phyloP scores from a whole-genome alignment of 2,888 invertebrate species.

The Brenthis daphne region DNA sequence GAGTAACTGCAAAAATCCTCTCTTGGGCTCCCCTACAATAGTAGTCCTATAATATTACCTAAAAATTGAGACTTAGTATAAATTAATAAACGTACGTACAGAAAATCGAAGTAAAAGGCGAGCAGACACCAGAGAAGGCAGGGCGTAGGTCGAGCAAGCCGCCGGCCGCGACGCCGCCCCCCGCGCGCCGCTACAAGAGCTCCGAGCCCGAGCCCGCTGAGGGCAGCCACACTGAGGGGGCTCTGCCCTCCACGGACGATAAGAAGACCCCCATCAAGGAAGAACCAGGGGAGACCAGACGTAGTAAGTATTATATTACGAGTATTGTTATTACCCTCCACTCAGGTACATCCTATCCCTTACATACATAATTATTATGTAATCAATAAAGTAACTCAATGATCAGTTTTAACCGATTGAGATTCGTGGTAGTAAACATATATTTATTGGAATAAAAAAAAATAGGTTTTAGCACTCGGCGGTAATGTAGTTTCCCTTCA shows the following conservation, averaged over 20 bases:
- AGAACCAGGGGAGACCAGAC: constrained; percentile 61
- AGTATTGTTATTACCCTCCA: no score
- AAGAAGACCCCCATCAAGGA: constrained; percentile 59
- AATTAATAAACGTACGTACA: constrained; percentile 41
- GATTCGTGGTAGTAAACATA: no score
- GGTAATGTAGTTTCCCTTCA: no score
- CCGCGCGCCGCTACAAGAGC: constrained; percentile 61
- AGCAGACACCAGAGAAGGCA: constrained; percentile 71
- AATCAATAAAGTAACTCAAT: no score
- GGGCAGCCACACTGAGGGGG: constrained; percentile 67
- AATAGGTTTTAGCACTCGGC: no score
- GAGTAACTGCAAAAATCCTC: no score
- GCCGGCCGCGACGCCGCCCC: constrained; percentile 61
- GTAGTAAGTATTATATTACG: constrained; percentile 51
- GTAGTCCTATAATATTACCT: not conserved
- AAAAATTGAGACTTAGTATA: not conserved
- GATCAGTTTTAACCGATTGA: no score
- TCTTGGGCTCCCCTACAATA: not conserved
- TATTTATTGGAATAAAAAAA: no score
- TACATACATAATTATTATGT: no score
- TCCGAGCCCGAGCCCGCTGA: constrained; percentile 70
- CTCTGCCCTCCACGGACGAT: constrained; percentile 52
- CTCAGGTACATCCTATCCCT: no score
- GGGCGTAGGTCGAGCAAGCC: constrained; percentile 65
- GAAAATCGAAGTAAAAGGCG: constrained; percentile 77